phyloP scores from a whole-genome alignment of 2,113 vertebrate species.

The Eretmochelys imbricata region DNA sequence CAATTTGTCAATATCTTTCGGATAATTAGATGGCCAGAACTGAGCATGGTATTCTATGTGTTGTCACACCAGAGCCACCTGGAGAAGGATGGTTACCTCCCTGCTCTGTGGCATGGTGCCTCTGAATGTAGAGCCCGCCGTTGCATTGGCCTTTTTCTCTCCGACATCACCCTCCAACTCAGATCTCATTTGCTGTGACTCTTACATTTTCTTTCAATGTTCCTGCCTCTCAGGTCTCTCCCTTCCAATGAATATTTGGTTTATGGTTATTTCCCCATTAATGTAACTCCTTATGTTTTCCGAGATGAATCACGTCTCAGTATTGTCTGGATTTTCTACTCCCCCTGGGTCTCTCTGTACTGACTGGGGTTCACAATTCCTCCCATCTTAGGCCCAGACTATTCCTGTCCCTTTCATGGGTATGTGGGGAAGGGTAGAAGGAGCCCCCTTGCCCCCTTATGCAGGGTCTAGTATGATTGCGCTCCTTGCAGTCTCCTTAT shows the following conservation, averaged over 20 bases:
- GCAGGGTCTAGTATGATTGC: background rate
- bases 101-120: background rate
- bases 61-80: background rate
- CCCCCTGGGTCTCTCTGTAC: background rate
- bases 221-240: background rate
- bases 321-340: background rate
- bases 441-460: background rate
- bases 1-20: background rate
- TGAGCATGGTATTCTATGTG: background rate
- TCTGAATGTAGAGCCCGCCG: background rate
- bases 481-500: background rate
- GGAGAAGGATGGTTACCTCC: background rate
- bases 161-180: background rate
- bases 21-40: background rate
- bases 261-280: background rate
- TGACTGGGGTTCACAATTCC: background rate
- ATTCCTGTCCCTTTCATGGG: background rate
- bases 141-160: background rate
- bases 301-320: background rate
- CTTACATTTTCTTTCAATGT: background rate
- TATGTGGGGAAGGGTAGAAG: background rate
- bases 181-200: background rate
- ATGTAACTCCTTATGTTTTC: constrained; percentile 9
- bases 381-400: background rate
- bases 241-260: background rate